A percentile compares a stretch with the other conserved stretches of the same genome.
phyloP scores from a whole-genome alignment of 2,797 vertebrate species.

The Anas bahamensis region DNA sequence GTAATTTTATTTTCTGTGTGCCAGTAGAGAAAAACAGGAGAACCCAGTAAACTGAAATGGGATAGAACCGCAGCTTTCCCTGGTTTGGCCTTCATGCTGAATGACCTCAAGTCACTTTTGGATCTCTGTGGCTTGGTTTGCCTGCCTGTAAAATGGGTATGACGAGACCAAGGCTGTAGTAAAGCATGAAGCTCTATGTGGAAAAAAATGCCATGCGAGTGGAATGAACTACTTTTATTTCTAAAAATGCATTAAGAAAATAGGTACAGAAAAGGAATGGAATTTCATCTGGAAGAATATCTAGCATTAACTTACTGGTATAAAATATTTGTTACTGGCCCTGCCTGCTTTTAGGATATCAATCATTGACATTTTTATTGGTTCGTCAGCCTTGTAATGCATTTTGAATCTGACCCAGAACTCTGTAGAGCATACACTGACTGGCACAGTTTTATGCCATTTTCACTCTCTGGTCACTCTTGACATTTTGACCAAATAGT shows the following conservation, averaged over 20 bases:
- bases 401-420: not conserved
- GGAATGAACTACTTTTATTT: not conserved
- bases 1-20: not conserved
- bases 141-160: not conserved
- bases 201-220: not conserved
- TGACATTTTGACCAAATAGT: not conserved
- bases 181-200: not conserved
- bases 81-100: not conserved
- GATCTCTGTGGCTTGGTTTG: not conserved
- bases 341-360: not conserved
- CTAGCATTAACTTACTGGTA: not conserved
- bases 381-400: conserved; percentile 10
- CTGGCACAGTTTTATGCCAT: not conserved
- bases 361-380: conserved; percentile 19
- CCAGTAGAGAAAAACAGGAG: not conserved
- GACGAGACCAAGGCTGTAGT: not conserved
- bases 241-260: not conserved
- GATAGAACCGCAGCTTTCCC: not conserved
- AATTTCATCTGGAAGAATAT: not conserved
- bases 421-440: not conserved
- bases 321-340: not conserved
- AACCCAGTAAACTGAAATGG: not conserved
- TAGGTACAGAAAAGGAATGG: not conserved
- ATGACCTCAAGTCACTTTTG: not conserved
- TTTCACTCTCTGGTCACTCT: not conserved